Conservation (phyloP, 2,888 invertebrate genomes). For the Lycaena phlaeas region DNA sequence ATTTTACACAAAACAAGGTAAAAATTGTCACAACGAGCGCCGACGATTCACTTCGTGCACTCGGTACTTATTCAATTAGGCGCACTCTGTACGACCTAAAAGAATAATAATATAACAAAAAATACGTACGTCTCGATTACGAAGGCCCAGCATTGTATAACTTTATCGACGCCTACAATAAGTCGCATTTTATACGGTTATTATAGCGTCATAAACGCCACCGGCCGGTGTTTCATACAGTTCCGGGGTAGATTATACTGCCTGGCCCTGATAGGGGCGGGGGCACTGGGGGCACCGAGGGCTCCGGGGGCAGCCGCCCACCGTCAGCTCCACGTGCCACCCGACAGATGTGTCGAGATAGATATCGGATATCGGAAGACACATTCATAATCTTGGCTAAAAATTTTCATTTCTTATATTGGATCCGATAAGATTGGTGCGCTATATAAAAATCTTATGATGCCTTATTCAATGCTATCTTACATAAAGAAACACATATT, state of each 20-base stretch:
- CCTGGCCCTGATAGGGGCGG: constrained; percentile 42
- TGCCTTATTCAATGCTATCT: neutral
- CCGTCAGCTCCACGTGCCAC: constrained; percentile 63
- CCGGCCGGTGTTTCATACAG: constrained; percentile 71
- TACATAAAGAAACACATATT: too few relatives aligned
- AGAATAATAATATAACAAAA: constrained; percentile 8
- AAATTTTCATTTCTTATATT: constrained; percentile 63
- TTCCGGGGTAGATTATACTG: constrained; percentile 66
- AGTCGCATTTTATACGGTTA: constrained; percentile 73
- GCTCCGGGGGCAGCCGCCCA: constrained; percentile 38
- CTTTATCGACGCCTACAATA: constrained; percentile 70
- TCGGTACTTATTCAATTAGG: constrained; percentile 20
- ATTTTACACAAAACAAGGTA: constrained; percentile 39
- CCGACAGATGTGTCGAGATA: constrained; percentile 67
- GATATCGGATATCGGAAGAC: constrained; percentile 70
- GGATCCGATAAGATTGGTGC: constrained; percentile 35
- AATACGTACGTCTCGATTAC: constrained; percentile 26
- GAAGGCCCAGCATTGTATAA: constrained; percentile 51
- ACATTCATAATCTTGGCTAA: constrained; percentile 69
- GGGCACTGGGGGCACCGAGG: constrained; percentile 11
- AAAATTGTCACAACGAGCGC: constrained; percentile 31
- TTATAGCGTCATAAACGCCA: constrained; percentile 71
- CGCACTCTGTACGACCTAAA: constrained; percentile 15
- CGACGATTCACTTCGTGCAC: constrained; percentile 28
- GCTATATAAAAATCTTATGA: constrained; percentile 4